A percentile compares a stretch with the other conserved stretches of the same genome.
phyloP scores from a whole-genome alignment of 1,140 invertebrate species.

The Papilio aristodemus region DNA sequence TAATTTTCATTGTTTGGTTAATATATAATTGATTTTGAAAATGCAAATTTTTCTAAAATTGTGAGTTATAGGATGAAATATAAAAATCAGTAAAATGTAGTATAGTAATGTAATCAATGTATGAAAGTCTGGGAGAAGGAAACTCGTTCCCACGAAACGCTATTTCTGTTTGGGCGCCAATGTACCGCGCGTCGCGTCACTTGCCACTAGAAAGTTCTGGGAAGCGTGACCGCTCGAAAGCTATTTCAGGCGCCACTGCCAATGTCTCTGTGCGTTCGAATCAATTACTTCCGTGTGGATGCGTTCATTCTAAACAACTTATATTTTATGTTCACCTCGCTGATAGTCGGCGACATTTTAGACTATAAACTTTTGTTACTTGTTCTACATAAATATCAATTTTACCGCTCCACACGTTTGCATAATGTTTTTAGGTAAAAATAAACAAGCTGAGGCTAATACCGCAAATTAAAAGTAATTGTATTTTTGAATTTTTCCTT shows the following conservation, averaged over 20 bases:
- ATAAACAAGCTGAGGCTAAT: too few relatives aligned
- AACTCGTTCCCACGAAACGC: constrained; percentile 12
- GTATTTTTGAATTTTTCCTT: too few relatives aligned
- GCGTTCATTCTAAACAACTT: neutral
- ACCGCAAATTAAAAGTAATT: too few relatives aligned
- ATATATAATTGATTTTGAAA: neutral
- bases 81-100: too few relatives aligned
- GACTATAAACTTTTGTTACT: neutral
- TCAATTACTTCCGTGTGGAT: constrained; percentile 20
- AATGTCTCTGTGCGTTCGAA: constrained; percentile 30
- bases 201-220: constrained; percentile 23
- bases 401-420: too few relatives aligned
- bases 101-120: neutral
- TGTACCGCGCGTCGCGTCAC: constrained; percentile 10
- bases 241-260: constrained; percentile 34
- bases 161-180: constrained; percentile 32
- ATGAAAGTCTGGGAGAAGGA: neutral
- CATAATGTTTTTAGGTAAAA: too few relatives aligned
- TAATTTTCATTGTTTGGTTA: neutral
- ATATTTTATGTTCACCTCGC: neutral
- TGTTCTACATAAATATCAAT: neutral
- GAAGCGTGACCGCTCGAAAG: constrained; percentile 30
- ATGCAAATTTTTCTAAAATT: too few relatives aligned
- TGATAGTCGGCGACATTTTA: neutral
- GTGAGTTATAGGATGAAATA: too few relatives aligned